Base-by-base conservation (phyloP, 2,888 invertebrate species). In the Frankliniella intonsa region DNA sequence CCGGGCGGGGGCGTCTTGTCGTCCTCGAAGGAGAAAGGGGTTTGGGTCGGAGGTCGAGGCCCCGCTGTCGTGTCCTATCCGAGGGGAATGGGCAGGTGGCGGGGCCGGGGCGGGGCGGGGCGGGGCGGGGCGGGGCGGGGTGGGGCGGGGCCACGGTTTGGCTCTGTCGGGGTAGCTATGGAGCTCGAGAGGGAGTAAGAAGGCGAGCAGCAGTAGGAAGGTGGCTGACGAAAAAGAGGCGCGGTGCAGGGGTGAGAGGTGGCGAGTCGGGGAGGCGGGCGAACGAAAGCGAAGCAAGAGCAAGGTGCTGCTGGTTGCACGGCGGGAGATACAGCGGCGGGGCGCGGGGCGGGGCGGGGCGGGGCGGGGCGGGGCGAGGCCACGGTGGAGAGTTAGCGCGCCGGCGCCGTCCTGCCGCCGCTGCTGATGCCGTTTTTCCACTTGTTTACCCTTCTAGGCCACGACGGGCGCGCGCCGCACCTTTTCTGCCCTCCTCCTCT, bases 381-480 rank as follows among this genome's bases (percentile, higher is more conserved):
- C 10, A 5, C 1, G 55, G 5, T 14, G 55, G 5, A 38, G 38
- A 38, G 38, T 38, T 38, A 38, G 38, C 38, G 38, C 38, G 38
- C 38, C 3, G 38, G 38, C 38, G 38, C 38, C 38, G 38, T 5
- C 38, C 38, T 5, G 55, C 55, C 55, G 55, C 55, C 55, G 55
- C n/a, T 22, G 69, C 22, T 22, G 69, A n/a, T 69, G 69, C 69
- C 69, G 69, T 69, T 69, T 69, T 69, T 69, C 69, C 69, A 69
- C 69, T 69, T 69, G 69, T 69, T 69, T 69, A 69, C 69, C 69
- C 69, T 69, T 69, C 69, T 69, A n/a, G 69, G 69, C 69, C 69
- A 22, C 22, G 69, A n/a, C 22, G 22, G 38, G 38, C 38, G 38
- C 38, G 38, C 38, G 38, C 38, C 38, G 38, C 38, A 38, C 38